phyloP scores from a whole-genome alignment of 2,888 invertebrate genomes.

The Drosophila histrio region DNA sequence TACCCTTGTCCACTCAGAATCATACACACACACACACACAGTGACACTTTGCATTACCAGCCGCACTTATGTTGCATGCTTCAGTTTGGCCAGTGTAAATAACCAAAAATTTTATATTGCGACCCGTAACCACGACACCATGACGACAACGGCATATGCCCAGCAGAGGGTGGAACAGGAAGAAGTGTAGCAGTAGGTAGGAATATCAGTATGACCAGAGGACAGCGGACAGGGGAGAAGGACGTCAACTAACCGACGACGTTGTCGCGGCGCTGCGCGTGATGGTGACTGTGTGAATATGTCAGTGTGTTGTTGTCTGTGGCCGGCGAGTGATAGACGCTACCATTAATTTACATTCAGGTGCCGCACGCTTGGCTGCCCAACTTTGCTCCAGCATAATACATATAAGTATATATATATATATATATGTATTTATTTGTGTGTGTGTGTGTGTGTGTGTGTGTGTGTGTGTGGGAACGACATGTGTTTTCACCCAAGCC shows the following conservation, averaged over 20 bases:
- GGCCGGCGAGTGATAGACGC: constrained; percentile 76
- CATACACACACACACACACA: neutral
- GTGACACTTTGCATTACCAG: constrained; percentile 26
- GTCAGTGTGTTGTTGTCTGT: constrained; percentile 60
- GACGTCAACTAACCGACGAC: constrained; percentile 30
- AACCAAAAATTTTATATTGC: constrained; percentile 70
- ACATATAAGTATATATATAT: neutral
- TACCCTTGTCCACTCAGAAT: neutral
- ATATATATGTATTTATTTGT: constrained; percentile 15
- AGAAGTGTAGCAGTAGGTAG: no score
- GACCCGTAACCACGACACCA: constrained; percentile 73
- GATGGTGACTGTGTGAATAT: constrained; percentile 38
- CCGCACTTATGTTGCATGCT: constrained; percentile 54
- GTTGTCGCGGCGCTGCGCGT: constrained; percentile 37
- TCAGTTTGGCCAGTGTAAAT: constrained; percentile 58
- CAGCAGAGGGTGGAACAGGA: neutral
- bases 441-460: neutral
- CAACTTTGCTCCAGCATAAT: constrained; percentile 42
- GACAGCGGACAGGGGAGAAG: neutral
- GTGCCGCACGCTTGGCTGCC: constrained; percentile 73
- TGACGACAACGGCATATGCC: constrained; percentile 68
- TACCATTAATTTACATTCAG: constrained; percentile 79
- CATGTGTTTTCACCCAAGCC: constrained; percentile 65
- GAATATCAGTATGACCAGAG: neutral
- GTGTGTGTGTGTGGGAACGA: constrained; percentile 44